Percentiles rank a stretch among this genome's conserved stretches.
Evolutionary conservation across 2,797 vertebrate genomes (phyloP).

Genomic region (Syncerus caffer): DNA sequence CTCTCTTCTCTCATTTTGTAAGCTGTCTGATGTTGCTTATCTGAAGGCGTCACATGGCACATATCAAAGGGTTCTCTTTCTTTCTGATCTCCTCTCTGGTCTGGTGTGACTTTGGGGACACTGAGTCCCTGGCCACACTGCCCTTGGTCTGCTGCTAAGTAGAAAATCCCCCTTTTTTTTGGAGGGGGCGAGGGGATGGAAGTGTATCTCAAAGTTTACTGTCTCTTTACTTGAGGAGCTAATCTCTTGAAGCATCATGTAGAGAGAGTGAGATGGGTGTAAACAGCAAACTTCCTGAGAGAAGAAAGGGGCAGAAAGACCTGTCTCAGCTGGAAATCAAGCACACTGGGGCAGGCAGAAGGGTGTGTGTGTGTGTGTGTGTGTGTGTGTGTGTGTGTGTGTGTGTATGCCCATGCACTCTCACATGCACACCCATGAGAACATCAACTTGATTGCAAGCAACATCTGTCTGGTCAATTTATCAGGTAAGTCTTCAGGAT

Average conservation of each 20-base stretch:
- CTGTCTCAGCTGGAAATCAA: neutral
- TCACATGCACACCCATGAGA: accelerated
- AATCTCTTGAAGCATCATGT: neutral
- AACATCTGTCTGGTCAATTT: neutral
- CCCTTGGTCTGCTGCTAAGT: neutral
- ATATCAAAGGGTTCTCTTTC: neutral
- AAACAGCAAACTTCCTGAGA: neutral
- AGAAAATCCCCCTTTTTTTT: neutral
- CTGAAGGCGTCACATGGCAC: neutral
- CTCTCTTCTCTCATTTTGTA: neutral
- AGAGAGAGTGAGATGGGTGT: neutral
- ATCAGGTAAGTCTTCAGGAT: neutral
- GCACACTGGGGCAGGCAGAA: neutral
- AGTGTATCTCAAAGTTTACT: neutral
- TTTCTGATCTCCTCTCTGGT: neutral
- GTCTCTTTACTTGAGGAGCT: neutral
- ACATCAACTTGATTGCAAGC: neutral
- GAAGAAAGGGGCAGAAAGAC: neutral
- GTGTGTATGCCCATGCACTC: accelerated
- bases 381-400: neutral
- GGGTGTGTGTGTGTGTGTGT: neutral
- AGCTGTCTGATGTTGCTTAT: neutral
- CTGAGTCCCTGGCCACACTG: neutral
- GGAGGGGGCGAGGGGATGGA: neutral
- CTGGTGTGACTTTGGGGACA: neutral